Base-by-base conservation (phyloP, 1,140 invertebrate species). In the Wasmannia auropunctata region DNA sequence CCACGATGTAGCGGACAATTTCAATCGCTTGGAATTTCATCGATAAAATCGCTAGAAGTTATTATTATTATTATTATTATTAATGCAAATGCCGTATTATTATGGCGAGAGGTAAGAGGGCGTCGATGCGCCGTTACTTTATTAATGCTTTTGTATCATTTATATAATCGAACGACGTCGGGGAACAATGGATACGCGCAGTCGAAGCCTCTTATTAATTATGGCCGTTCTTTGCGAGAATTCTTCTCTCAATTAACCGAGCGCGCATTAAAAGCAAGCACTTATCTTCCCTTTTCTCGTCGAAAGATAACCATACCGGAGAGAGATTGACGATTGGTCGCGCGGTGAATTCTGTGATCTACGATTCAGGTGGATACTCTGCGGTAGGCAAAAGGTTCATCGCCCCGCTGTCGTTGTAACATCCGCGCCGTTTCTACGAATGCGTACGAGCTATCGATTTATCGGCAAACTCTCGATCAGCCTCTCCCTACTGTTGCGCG, bases 81-180 rank as follows among this genome's bases (percentile, higher is more conserved):
- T 72, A 56, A 72, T 58, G 67, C 51, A 83, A 83, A 83, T 72
- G 51, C 25, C 67, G 79, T 37, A 28, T 46, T 74, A 60, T 83
- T 74, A 74, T 28, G 25, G 7, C 25, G 67, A 74, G 67, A 74
- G 11, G 49, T 31, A 58, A 72, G 65, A 43, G 37, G 65, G 65
- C 65, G 79, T 72, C 37, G 51, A 72, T 58, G 49, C 31, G 65
- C 25, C 19, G 16, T 81, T 81, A 16, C 67, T 83, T 83, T 83
- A 83, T 83, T 72, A 72, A 74, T 74, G 40, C 67, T 74, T 46
- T 83, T 60, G 69, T 83, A 74, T 16, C 51, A 83, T 83, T 83
- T 83, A 83, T 56, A 74, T 83, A 83, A 83, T 58, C 51, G 67
- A 74, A 60, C 51, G 34, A 4, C 65, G 37, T 19, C 65, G 37